Evolutionary conservation across 2,113 vertebrate species (phyloP), one percentile per base, ranked within the genome.

Genomic region (Macaca fascicularis): DNA sequence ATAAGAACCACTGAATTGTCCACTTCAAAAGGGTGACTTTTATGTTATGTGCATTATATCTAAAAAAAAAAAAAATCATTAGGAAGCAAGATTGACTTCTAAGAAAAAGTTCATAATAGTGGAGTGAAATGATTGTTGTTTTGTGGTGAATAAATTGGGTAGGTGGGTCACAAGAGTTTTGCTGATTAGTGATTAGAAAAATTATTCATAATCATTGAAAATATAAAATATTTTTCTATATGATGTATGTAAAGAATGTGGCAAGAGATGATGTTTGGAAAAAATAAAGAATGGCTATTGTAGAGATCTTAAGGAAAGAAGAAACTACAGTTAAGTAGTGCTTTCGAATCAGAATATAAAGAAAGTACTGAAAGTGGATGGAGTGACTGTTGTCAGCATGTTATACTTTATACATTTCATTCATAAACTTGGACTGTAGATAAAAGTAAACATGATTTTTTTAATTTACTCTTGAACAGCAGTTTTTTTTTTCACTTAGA

Each of bases 161-260:
- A n/a, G 55, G 9, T 38, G 67, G 59, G 8, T 57, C 74, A 1
- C n/a, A 92, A 70, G 50, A 90, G 14, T 95, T 84, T 76, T 43
- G 27, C 67, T 89, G 32, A 86, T 92, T 61, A 84, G 50, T 23
- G 84, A 20, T 81, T 94, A 84, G 78, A 40, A 93, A 96, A 78
- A 22, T 80, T 16, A 89, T 38, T 90, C 16, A 8, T 91, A 79
- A 72, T 93, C 32, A 85, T 30, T 94, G 55, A 84, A 91, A 80
- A 45, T 92, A 76, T 19, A 30, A 55, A 90, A 43, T 48, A 6
- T 79, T 93, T 97, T 87, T 57, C 13, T 92, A 0, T 90, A 59
- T 94, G 35, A 91, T 57, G 1, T 90, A 52, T 94, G 30, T 82
- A 93, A 94, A 90, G 79, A 93, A 96, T 89, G 86, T 94, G 69